phyloP scores from a whole-genome alignment of 2,888 invertebrate genomes.

The Oscheius onirici region DNA sequence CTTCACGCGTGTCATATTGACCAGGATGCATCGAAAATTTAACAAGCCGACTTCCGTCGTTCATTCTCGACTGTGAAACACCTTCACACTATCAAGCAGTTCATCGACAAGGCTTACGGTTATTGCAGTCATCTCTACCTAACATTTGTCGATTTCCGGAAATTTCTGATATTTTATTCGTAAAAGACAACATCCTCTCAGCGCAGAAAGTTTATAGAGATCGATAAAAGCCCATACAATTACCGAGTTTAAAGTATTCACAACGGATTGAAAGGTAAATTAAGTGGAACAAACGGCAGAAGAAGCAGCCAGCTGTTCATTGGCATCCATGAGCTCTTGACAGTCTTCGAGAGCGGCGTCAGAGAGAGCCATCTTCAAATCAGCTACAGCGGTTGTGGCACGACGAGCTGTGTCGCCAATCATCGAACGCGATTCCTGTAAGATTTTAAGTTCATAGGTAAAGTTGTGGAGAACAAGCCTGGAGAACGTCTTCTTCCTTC shows the following conservation, averaged over 20 bases:
- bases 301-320: slow-evolving; percentile 26
- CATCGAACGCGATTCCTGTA: slow-evolving; percentile 54
- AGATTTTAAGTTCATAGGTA: slow-evolving; percentile 1
- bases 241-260: neutral
- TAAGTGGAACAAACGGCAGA: slow-evolving; percentile 10
- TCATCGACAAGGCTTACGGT: no score
- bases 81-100: no score
- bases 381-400: slow-evolving; percentile 26
- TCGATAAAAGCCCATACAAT: neutral
- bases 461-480: no score
- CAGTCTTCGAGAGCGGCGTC: slow-evolving; percentile 25
- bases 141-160: no score
- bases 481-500: slow-evolving; percentile 48
- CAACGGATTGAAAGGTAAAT: neutral
- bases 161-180: no score
- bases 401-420: slow-evolving; percentile 43
- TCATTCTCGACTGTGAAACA: no score
- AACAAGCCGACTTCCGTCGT: no score
- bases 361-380: slow-evolving; percentile 32
- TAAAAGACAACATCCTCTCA: no score
- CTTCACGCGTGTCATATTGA: no score
- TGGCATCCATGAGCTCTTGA: slow-evolving; percentile 26
- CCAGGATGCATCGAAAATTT: no score
- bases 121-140: no score
- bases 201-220: neutral